Evolutionary conservation across 2,113 vertebrate genomes (phyloP), one percentile per base, ranked within the genome.

Genomic region (Hydropotes inermis): DNA sequence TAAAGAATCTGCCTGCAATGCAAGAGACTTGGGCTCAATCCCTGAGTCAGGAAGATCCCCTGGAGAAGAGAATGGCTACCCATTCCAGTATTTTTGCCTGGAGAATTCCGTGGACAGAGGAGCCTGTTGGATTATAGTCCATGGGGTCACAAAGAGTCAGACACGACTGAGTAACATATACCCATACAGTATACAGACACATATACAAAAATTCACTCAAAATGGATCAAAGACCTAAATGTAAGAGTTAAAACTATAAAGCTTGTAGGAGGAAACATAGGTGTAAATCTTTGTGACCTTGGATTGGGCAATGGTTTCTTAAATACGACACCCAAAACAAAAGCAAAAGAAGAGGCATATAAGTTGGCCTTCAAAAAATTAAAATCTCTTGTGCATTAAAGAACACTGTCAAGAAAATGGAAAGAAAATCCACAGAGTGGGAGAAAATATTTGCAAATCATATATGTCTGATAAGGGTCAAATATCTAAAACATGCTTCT

Each of bases 91-190:
- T 39, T 74, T 19, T 74, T 74, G 67, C 67, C 19, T 39, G 19
- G 67, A 74, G n/a, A 39, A 23, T 3, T 13, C 67, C 19, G 6
- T 39, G 67, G 67, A 23, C 33, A 74, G 67, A 74, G 67, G 19
- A 39, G 67, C 67, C 19, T 74, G 67, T 39, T 23, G 19, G 67
- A 23, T n/a, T 74, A 39, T 23, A 74, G 67, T 13, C 19, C 67
- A 39, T 13, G n/a, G n/a, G 10, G n/a, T 12, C 0, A 0, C 19
- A 39, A 39, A 39, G 10, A 74, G n/a, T 74, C 3, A 39, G 67
- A 74, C 67, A 39, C 0, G 5, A 39, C 67, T 74, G 5, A 74
- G 67, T 70, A 23, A 14, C 23, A 74, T 36, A 74, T 39, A 45
- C 39, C 12, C 39, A 15, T 45, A 45, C 13, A 78, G 39, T 78